These are phyloP conservation scores for Coremacera marginata DNA, from an alignment of 2,888 invertebrate species.

Conservation along the genomic window DNA sequence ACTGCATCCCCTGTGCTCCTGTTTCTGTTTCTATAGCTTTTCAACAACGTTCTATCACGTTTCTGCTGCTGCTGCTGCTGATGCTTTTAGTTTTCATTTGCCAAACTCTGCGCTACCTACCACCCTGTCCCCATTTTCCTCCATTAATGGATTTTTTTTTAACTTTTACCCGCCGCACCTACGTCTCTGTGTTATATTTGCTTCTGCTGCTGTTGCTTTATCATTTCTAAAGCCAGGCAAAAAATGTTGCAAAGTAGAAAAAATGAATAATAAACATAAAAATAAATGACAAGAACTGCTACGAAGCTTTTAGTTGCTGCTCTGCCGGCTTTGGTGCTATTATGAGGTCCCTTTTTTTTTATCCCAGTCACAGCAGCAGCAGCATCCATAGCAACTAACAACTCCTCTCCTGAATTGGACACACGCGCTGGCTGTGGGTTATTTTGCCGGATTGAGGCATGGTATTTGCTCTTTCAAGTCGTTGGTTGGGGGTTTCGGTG, in stretches of 20 bases:
- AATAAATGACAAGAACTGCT: constrained; percentile 3
- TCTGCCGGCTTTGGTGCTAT: neutral
- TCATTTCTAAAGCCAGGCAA: neutral
- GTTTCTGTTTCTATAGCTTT: neutral
- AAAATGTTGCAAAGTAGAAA: neutral
- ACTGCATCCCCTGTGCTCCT: neutral
- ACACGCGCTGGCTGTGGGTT: neutral
- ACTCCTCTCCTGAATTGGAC: neutral
- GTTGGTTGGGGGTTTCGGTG: too few species aligned
- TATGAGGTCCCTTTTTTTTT: neutral
- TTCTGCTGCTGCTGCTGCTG: neutral
- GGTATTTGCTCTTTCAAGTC: neutral
- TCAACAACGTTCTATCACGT: neutral
- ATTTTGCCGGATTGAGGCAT: constrained; percentile 12
- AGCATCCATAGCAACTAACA: constrained; percentile 5
- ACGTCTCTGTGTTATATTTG: neutral
- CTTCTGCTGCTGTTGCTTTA: too few species aligned
- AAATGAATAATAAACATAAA: constrained; percentile 16
- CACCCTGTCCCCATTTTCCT: neutral
- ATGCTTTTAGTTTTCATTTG: neutral
- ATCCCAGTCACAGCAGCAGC: neutral
- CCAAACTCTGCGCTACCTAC: too few species aligned
- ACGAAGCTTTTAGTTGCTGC: constrained; percentile 6
- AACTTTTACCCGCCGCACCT: neutral
- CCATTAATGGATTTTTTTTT: constrained; percentile 3